phyloP scores from a whole-genome alignment of 2,888 invertebrate genomes.

The Antitype chi region DNA sequence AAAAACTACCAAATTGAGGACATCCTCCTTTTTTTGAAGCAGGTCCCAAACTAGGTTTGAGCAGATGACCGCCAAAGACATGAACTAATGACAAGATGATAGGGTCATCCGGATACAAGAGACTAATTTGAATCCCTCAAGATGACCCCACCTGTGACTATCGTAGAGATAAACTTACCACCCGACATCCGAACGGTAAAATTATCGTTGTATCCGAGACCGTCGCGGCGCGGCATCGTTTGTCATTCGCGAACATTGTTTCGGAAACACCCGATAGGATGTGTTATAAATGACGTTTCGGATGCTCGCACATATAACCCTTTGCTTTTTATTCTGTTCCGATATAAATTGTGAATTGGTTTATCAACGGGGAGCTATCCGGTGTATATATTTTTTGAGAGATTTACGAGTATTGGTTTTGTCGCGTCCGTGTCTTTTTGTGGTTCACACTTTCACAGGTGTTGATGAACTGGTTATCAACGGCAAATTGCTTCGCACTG shows the following conservation, averaged over 20 bases:
- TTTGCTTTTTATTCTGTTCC: slow-evolving; percentile 61
- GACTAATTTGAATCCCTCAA: no score
- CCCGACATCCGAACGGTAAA: slow-evolving; percentile 27
- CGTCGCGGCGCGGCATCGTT: slow-evolving; percentile 53
- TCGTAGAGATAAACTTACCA: slow-evolving; percentile 24
- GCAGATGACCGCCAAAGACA: no score
- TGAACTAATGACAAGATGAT: no score
- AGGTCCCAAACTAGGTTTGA: no score
- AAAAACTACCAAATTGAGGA: no score
- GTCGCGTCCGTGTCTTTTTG: slow-evolving; percentile 21
- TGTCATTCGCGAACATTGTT: slow-evolving; percentile 72
- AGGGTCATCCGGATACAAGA: no score
- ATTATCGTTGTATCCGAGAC: slow-evolving; percentile 21
- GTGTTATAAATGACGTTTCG: slow-evolving; percentile 79
- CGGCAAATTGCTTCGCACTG: no score
- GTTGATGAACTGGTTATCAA: background rate
- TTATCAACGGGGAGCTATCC: slow-evolving; percentile 60
- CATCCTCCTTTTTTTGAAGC: no score
- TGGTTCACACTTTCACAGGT: slow-evolving; percentile 26
- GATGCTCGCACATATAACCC: slow-evolving; percentile 62
- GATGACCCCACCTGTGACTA: slow-evolving; percentile 8
- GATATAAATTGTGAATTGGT: slow-evolving; percentile 71
- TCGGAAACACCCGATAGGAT: slow-evolving; percentile 77
- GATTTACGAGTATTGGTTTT: slow-evolving; percentile 38
- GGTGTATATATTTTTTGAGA: slow-evolving; percentile 36